Evolutionary conservation across 2,113 vertebrate genomes (phyloP).

Genomic region (Blennius ocellaris): DNA sequence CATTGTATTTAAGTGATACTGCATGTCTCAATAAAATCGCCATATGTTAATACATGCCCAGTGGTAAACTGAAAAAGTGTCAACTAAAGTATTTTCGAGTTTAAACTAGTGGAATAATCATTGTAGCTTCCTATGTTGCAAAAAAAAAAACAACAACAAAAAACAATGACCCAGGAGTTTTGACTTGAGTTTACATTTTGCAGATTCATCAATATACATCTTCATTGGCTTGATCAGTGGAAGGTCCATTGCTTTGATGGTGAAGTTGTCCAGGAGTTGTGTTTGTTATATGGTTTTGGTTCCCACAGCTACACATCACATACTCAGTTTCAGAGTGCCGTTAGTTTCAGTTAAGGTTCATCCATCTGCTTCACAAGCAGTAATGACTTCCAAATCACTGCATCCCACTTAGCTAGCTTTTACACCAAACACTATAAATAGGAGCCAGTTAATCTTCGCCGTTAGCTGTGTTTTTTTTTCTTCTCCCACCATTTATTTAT

Average conservation of each 20-base stretch:
- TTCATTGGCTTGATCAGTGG: no score
- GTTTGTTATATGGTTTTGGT: no score
- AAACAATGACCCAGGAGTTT: no score
- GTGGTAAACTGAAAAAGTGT: not conserved
- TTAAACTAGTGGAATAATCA: not conserved
- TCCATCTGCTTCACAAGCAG: conserved; percentile 48
- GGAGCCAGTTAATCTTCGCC: conserved; percentile 51
- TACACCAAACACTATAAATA: conserved; percentile 61
- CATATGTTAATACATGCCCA: not conserved
- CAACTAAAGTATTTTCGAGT: not conserved
- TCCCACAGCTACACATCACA: not conserved
- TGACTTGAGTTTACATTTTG: no score
- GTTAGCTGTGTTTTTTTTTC: conserved; percentile 48
- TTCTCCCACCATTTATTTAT: conserved; percentile 9
- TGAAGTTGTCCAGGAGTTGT: no score
- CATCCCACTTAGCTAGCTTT: conserved; percentile 51
- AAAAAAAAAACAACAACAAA: no score
- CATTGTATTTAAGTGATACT: no score
- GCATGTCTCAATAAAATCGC: conserved; percentile 15
- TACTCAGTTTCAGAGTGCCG: not conserved
- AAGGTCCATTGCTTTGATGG: no score
- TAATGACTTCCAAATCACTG: conserved; percentile 54
- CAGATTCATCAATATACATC: no score
- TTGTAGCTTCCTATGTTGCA: no score
- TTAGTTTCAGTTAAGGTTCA: conserved; percentile 31